phyloP scores from a whole-genome alignment of 2,797 vertebrate species.

The Enoplosus armatus region DNA sequence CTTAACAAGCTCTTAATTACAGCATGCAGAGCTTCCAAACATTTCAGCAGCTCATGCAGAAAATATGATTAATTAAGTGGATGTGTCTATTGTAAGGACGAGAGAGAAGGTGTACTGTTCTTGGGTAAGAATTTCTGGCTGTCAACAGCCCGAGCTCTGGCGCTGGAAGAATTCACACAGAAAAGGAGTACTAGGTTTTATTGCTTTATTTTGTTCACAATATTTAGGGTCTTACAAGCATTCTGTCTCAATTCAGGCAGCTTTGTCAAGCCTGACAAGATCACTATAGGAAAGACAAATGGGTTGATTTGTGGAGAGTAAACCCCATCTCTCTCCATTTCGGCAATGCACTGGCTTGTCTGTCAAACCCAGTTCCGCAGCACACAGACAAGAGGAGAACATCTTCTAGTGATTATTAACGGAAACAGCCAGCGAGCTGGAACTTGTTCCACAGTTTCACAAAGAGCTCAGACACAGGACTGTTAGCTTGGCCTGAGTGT shows the following conservation, averaged over 20 bases:
- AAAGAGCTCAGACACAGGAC: slow-evolving; percentile 40
- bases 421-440: slow-evolving; percentile 69
- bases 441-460: slow-evolving; percentile 66
- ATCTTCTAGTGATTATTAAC: slow-evolving; percentile 74
- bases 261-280: slow-evolving; percentile 71
- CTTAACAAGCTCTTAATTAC: slow-evolving; percentile 80
- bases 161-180: slow-evolving; percentile 32
- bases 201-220: slow-evolving; percentile 54
- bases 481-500: slow-evolving; percentile 53
- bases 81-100: slow-evolving; percentile 65
- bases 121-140: slow-evolving; percentile 53
- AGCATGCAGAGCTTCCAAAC: slow-evolving; percentile 66
- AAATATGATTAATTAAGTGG: slow-evolving; percentile 78
- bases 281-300: slow-evolving; percentile 73
- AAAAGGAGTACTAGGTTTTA: slow-evolving; percentile 33
- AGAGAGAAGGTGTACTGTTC: slow-evolving; percentile 66
- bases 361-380: slow-evolving; percentile 72
- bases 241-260: slow-evolving; percentile 73
- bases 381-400: slow-evolving; percentile 55
- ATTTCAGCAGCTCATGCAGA: slow-evolving; percentile 76
- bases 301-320: slow-evolving; percentile 70
- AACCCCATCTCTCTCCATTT: slow-evolving; percentile 68
- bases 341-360: slow-evolving; percentile 58
- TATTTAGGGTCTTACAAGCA: slow-evolving; percentile 62
- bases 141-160: slow-evolving; percentile 34